A percentile compares a stretch with the other conserved stretches of the same genome.
Evolutionary conservation across 2,113 vertebrate species (phyloP).

Genomic region (Oncorhynchus keta): DNA sequence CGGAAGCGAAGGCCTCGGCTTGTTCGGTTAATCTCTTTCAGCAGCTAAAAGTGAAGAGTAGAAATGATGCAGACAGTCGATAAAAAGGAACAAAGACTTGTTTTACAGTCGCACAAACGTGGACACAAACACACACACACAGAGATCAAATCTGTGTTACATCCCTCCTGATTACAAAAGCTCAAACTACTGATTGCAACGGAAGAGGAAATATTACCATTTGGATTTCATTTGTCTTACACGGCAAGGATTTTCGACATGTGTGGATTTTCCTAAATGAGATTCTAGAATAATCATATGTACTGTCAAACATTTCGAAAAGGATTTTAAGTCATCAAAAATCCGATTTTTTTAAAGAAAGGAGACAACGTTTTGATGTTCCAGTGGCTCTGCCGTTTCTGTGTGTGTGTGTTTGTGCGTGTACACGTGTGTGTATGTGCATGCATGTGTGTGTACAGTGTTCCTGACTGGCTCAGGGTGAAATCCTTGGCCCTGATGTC

Average conservation of each 20-base stretch:
- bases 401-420: too few species aligned
- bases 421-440: too few species aligned
- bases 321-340: too few species aligned
- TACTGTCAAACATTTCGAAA: too few species aligned
- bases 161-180: slow-evolving; percentile 37
- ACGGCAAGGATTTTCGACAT: too few species aligned
- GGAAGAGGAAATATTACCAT: background rate
- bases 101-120: background rate
- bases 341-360: too few species aligned
- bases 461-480: too few species aligned
- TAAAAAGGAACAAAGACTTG: slow-evolving; percentile 38
- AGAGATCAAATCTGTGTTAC: slow-evolving; percentile 14
- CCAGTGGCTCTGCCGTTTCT: background rate
- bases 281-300: too few species aligned
- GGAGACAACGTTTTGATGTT: background rate
- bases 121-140: slow-evolving; percentile 8
- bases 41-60: slow-evolving; percentile 75
- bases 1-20: slow-evolving; percentile 87
- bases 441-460: too few species aligned
- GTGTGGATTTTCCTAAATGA: too few species aligned
- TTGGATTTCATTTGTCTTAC: background rate
- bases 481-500: too few species aligned
- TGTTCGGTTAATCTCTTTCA: slow-evolving; percentile 93
- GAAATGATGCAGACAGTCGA: slow-evolving; percentile 26
- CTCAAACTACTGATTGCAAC: slow-evolving; percentile 43